Base-by-base conservation (phyloP, 2,113 vertebrate species). In the Balaenoptera acutorostrata region DNA sequence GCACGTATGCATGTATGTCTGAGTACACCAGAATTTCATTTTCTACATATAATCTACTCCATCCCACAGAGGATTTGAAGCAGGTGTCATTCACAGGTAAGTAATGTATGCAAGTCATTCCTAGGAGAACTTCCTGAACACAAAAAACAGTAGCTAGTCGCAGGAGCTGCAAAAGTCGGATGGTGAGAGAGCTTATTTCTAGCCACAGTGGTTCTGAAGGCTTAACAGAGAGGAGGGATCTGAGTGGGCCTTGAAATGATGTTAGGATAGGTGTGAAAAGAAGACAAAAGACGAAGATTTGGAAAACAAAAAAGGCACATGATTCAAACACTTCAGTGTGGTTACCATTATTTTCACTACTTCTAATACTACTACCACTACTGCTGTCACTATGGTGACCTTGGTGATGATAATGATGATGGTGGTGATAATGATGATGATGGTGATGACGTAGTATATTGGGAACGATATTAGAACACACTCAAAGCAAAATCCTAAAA, bases 331-430 rank as follows among this genome's bases (percentile, higher is more conserved):
- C n/a, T 21, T 29, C 14, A 4, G 2, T 17, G 17, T 18, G 25
- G 8, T 25, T n/a, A 29, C 44, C 27, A 13, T 21, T 29, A 44
- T 44, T 23, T 57, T 59, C 31, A 46, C 33, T 6, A 3, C 11
- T 78, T 69, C 5, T 55, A 17, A 57, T 5, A 17, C 7, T 0
- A 23, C 6, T 5, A 9, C 5, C 21, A 4, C 5, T 1, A 11
- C 31, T 13, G 14, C 41, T 18, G 11, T 27, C 18, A 20, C 33
- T 78, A 2, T 23, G 64, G 13, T 15, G 23, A 0, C 14, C 11
- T 0, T 25, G 23, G 1, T 25, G 5, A 0, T 39, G 10, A 0
- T 39, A 39, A 39, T 27, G 36, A 0, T 68, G 8, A 1, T 74
- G 71, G 2, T 46, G 41, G 21, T 72, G 23, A 39, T 2, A 17